phyloP scores from a whole-genome alignment of 2,797 vertebrate species.

The Coendou prehensilis region DNA sequence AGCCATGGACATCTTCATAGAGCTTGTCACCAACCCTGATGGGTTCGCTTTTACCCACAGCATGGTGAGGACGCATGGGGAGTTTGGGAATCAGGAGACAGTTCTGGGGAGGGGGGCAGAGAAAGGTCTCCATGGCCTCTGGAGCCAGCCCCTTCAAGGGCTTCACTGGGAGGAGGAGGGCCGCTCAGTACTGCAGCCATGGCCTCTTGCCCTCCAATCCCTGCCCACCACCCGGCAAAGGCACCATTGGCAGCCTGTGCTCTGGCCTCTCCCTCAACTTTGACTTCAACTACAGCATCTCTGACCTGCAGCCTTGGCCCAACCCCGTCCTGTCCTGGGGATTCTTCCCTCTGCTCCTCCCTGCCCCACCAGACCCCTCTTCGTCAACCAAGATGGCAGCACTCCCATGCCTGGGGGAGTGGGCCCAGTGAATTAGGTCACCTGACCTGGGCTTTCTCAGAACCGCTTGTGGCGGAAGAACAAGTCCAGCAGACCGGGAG shows the following conservation, averaged over 20 bases:
- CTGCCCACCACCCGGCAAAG: not conserved
- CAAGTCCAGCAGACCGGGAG: constrained; percentile 89
- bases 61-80: constrained; percentile 80
- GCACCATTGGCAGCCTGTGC: not conserved
- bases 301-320: not conserved
- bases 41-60: constrained; percentile 90
- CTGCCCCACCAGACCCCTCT: not conserved
- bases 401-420: not conserved
- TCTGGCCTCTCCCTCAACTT: not conserved
- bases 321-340: not conserved
- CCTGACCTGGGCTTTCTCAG: constrained; percentile 83
- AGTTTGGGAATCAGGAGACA: not conserved
- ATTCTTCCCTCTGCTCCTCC: constrained; percentile 5
- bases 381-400: constrained; percentile 3
- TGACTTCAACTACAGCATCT: not conserved
- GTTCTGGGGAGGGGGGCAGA: rapidly evolving
- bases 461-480: constrained; percentile 96
- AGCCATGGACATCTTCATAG: constrained; percentile 89
- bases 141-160: not conserved
- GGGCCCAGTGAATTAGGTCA: constrained; percentile 6
- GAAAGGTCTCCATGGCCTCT: not conserved
- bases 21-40: constrained; percentile 89
- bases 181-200: not conserved
- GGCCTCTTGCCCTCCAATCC: not conserved
- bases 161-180: not conserved